These are phyloP conservation scores for Epizoanthus illoricatus DNA, from an alignment of 92 coral and sea anemone species.

Conservation along the genomic window DNA sequence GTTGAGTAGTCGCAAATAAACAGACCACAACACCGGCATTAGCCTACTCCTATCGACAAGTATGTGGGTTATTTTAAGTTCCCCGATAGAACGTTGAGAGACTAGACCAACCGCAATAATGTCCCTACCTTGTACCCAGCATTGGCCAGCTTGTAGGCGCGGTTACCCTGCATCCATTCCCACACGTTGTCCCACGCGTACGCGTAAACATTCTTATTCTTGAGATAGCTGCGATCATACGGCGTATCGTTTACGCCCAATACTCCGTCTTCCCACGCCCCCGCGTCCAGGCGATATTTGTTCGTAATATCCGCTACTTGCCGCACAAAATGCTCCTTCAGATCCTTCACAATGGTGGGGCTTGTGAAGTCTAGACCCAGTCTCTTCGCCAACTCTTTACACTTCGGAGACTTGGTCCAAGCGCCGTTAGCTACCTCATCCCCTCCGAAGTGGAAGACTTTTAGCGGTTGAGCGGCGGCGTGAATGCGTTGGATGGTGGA, in stretches of 20 bases:
- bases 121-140: constrained; percentile 72
- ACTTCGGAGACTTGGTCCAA: constrained; percentile 95
- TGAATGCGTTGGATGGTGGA: constrained; percentile 70
- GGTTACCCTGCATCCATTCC: constrained; percentile 92
- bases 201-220: constrained; percentile 79
- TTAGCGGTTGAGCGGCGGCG: constrained; percentile 75
- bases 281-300: constrained; percentile 77
- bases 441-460: constrained; percentile 89
- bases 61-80: too few relatives aligned
- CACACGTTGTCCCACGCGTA: constrained; percentile 99
- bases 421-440: constrained; percentile 97
- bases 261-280: constrained; percentile 97
- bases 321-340: constrained; percentile 88
- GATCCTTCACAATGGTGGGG: constrained; percentile 80
- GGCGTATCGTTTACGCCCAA: constrained; percentile 84
- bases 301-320: constrained; percentile 77
- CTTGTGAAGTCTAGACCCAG: constrained; percentile 86
- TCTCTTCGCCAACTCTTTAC: constrained; percentile 65
- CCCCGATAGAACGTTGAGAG: too few relatives aligned
- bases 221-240: constrained; percentile 68
- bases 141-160: constrained; percentile 87
- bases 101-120: too few relatives aligned
- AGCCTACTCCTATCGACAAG: too few relatives aligned
- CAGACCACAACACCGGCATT: too few relatives aligned
- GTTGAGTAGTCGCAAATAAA: too few relatives aligned